phyloP scores from a whole-genome alignment of 2,797 vertebrate genomes.

The Dermochelys coriacea region DNA sequence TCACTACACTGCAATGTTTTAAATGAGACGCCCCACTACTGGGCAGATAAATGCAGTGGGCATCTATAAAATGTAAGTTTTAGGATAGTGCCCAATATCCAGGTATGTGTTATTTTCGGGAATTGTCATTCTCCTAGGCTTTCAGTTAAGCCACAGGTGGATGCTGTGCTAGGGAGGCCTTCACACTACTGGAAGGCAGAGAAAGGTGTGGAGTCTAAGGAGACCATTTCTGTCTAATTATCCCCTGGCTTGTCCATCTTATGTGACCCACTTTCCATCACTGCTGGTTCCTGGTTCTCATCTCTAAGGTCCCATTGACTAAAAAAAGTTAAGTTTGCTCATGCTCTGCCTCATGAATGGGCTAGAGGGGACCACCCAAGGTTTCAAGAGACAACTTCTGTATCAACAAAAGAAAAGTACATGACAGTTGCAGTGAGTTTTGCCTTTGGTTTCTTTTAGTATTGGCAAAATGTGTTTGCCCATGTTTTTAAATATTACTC shows the following conservation, averaged over 20 bases:
- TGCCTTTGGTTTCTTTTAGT: constrained; percentile 41
- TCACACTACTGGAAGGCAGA: not conserved
- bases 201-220: not conserved
- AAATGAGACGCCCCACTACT: not conserved
- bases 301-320: constrained; percentile 9
- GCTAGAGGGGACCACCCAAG: not conserved
- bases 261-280: constrained; percentile 13
- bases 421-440: not conserved
- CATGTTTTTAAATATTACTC: constrained; percentile 38
- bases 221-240: constrained; percentile 50
- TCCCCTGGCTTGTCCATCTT: constrained; percentile 18
- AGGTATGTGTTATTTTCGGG: constrained; percentile 10
- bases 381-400: not conserved
- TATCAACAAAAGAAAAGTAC: not conserved
- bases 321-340: not conserved
- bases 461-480: constrained; percentile 48
- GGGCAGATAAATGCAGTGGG: not conserved
- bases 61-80: not conserved
- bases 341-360: not conserved
- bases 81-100: not conserved
- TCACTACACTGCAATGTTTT: not conserved
- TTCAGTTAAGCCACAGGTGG: not conserved
- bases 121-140: not conserved
- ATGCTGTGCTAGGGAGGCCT: not conserved
- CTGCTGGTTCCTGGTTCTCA: constrained; percentile 70